Evolutionary conservation across 30 jellyfish, hydroid and myxozoan species (phyloP).

Genomic region (Aurelia sp.): DNA sequence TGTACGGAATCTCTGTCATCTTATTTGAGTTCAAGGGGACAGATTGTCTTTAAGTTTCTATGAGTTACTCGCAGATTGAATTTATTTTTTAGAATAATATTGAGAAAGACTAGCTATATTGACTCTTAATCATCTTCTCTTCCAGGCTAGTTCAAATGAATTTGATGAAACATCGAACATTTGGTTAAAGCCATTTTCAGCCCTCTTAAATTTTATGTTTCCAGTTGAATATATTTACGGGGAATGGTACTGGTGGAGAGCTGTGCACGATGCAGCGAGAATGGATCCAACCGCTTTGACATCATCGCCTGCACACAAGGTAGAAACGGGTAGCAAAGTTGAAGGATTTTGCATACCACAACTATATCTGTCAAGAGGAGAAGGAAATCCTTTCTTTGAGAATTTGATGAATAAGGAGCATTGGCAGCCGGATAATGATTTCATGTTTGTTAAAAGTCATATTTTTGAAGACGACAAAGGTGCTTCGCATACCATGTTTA

Average conservation of each 20-base stretch:
- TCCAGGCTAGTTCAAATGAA: neutral
- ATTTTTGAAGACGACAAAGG: slow-evolving; percentile 14
- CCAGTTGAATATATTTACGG: slow-evolving; percentile 44
- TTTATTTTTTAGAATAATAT: too few relatives aligned
- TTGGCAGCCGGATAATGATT: slow-evolving; percentile 44
- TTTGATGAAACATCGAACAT: slow-evolving; percentile 9
- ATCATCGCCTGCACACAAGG: neutral
- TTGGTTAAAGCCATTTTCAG: slow-evolving; percentile 33
- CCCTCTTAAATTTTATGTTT: slow-evolving; percentile 9
- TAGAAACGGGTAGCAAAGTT: slow-evolving; percentile 34
- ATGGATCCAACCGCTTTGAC: neutral
- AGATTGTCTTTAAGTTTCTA: too few relatives aligned
- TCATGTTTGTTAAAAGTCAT: slow-evolving; percentile 9
- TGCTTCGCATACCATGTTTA: slow-evolving; percentile 5
- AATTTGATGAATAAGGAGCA: neutral
- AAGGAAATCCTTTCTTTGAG: neutral
- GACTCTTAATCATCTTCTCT: too few relatives aligned
- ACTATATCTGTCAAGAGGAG: slow-evolving; percentile 3
- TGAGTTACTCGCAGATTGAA: too few relatives aligned
- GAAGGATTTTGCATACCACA: slow-evolving; percentile 64
- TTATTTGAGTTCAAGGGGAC: too few relatives aligned
- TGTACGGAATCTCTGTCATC: too few relatives aligned
- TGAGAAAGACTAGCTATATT: too few relatives aligned
- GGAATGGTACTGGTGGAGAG: slow-evolving; percentile 46
- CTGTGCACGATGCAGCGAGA: neutral